Base-by-base conservation (phyloP, 23 tunicate genomes). In the Trididemnum miniatum region DNA sequence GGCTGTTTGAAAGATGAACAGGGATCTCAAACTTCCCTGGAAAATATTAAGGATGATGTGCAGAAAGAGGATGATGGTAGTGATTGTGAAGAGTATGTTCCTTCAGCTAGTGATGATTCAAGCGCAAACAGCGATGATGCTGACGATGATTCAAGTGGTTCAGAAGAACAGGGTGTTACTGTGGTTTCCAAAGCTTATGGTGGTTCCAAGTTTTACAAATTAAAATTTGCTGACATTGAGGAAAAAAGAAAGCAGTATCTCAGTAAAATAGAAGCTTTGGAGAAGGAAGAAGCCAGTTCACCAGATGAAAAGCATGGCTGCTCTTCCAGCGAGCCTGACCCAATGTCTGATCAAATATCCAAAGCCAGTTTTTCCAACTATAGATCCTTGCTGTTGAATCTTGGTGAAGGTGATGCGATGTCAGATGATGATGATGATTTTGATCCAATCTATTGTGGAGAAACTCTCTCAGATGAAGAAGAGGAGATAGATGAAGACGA, bases 391-490 rank as follows among this genome's bases (percentile, higher is more conserved):
- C 12, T 38, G 18, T 31, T 75, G 18, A 31, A 67, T 0, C 25
- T 84, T 9, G 84, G 86, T 36, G 86, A 77, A 30, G 83, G 52
- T 57, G 85, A 84, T 88, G 86, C 73, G 1, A 75, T 65, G 20
- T 86, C 97, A 24, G 97, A 86, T 36, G 90, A 86, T 39, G 97
- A 91, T 82, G 97, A 86, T 35, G 65, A 80, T 67, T 91, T 88
- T 36, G 33, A 91, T 67, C 97, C 97, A 0, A 50, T 91, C 37
- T 77, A 86, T 37, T 90, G 96, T 63, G 97, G 84, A 23, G 87
- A 86, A 64, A 85, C 90, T 0, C 82, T 91, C 23, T 81, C 97
- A 0, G 97, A 91, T 65, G 76, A 86, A 20, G 97, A 91, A 35
- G 81, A 91, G 59, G 63, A 59, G 0, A 79, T 35, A 0, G 72